Evolutionary conservation across 2,797 vertebrate species (phyloP), one percentile per base, ranked within the genome.

Genomic region (Corythornis leucogaster): DNA sequence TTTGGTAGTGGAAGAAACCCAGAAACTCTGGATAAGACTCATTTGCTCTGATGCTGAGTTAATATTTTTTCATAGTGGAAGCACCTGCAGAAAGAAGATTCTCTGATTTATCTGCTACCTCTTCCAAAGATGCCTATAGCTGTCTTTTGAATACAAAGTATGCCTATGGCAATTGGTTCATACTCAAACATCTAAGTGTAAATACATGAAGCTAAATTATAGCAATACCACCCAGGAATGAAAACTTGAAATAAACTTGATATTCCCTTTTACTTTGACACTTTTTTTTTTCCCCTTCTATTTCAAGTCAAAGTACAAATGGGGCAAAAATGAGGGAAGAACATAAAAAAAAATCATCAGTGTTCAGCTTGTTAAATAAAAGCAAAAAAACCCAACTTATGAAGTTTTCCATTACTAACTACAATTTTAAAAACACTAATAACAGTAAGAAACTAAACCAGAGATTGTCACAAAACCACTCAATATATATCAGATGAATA

Each of bases 151-250:
- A 76, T 93, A 48, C 10, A 46, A 17, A 77, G 9, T 40, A 50
- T 69, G 86, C 90, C 92, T 91, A 81, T 90, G 88, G 92, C 88
- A 90, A 92, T 33, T 43, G 24, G 21, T 89, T 92, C 58, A 30
- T 53, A 50, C 40, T 79, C 84, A 85, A 61, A 83, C 2, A 55
- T 71, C 25, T 46, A 54, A 93, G 50, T 54, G 40, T 86, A 90
- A 91, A 94, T 86, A 88, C 22, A 19, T 15, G 11, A 88, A 79
- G 21, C 75, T 69, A 84, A 93, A 84, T 48, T 9, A 85, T 50
- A 86, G 15, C 51, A 84, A 67, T 94, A 93, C 90, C 86, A 95
- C 92, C 86, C 86, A 87, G 50, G 31, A 91, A 90, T 53, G 42
- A 90, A 86, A 91, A 86, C 48, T 79, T 88, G 35, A 86, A 90